Percentiles rank a stretch among this genome's conserved stretches.
Evolutionary conservation across 2,888 invertebrate genomes (phyloP).

Genomic region (Eretmocerus hayati): DNA sequence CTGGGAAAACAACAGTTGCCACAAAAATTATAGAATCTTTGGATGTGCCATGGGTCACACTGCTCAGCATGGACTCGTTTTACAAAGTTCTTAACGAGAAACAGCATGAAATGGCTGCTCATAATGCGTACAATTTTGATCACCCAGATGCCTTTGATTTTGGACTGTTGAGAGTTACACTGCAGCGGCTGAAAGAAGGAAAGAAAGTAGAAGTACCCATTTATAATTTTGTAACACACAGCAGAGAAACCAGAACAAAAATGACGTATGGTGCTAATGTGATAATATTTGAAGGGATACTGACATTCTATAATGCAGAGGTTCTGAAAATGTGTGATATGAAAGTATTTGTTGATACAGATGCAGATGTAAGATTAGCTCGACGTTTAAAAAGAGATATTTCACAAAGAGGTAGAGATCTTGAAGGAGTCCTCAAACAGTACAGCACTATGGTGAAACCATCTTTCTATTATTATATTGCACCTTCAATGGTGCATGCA

Average conservation of each 20-base stretch:
- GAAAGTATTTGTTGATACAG: constrained; percentile 99
- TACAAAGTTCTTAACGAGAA: constrained; percentile 94
- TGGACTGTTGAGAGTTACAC: constrained; percentile 75
- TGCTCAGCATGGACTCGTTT: constrained; percentile 97
- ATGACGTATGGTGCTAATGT: constrained; percentile 99
- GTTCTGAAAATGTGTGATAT: constrained; percentile 85
- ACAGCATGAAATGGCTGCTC: constrained; percentile 76
- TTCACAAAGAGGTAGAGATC: constrained; percentile 81
- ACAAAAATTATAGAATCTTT: constrained; percentile 90
- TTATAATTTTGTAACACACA: constrained; percentile 93
- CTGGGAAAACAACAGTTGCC: constrained; percentile 98
- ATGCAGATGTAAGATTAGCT: constrained; percentile 91
- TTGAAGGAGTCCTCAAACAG: constrained; percentile 94
- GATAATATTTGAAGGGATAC: constrained; percentile 97
- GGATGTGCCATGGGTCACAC: constrained; percentile 97
- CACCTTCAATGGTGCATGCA: constrained; percentile 87
- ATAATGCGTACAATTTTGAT: constrained; percentile 97
- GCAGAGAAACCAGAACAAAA: constrained; percentile 85
- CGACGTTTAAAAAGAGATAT: constrained; percentile 83
- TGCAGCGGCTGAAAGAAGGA: constrained; percentile 85
- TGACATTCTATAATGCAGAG: constrained; percentile 85
- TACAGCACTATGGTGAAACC: constrained; percentile 97
- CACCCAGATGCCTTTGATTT: constrained; percentile 99
- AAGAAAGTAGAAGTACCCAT: constrained; percentile 96
- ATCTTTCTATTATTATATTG: constrained; percentile 95